A percentile compares a stretch with the other conserved stretches of the same genome.
phyloP scores from a whole-genome alignment of 2,888 invertebrate genomes.

The Selenia dentaria region DNA sequence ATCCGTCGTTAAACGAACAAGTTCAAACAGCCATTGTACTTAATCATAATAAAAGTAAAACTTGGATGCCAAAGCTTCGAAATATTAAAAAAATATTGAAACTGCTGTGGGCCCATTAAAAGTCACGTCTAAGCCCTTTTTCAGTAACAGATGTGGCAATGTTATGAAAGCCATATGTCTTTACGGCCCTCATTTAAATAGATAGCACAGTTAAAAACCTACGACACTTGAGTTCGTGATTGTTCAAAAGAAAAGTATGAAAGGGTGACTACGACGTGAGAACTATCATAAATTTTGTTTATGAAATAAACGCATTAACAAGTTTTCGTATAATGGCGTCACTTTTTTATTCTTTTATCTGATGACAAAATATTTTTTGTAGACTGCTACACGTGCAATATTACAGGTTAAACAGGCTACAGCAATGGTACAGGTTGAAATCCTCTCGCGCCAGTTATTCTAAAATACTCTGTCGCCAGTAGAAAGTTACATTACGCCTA shows the following conservation, averaged over 20 bases:
- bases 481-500: no score
- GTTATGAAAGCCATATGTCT: conserved; percentile 16
- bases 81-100: conserved; percentile 21
- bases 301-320: no score
- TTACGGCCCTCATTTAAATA: conserved; percentile 19
- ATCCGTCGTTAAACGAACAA: conserved; percentile 23
- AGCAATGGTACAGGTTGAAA: no score
- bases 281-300: not conserved
- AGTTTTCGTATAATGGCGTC: no score
- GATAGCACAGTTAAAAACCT: conserved; percentile 15
- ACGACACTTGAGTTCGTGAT: conserved; percentile 4
- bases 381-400: no score
- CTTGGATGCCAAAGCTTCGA: conserved; percentile 16
- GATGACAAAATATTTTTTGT: no score
- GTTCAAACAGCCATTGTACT: conserved; percentile 31
- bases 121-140: conserved; percentile 1
- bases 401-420: no score
- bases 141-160: conserved; percentile 17
- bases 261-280: not conserved
- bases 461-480: no score
- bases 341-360: no score
- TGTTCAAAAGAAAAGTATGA: not conserved
- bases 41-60: conserved; percentile 27
- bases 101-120: conserved; percentile 9
- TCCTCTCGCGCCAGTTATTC: no score